Evolutionary conservation across 2,888 invertebrate species (phyloP).

Genomic region (Scaptomyza cyrtandrae): DNA sequence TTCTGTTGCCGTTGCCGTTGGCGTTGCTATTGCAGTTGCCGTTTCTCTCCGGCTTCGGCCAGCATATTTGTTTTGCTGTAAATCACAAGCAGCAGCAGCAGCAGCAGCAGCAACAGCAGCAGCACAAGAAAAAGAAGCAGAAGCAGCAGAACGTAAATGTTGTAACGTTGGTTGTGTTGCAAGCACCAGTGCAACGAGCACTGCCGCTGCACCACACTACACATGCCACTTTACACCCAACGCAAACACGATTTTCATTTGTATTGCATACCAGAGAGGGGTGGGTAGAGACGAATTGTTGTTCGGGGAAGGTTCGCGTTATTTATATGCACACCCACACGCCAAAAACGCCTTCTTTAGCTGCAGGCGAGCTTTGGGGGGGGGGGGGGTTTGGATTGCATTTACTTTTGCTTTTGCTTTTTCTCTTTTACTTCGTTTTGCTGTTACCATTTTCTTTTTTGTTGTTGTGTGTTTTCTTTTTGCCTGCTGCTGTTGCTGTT

Average conservation of each 20-base stretch:
- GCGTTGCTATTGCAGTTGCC: conserved; percentile 3
- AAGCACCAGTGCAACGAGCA: conserved; percentile 16
- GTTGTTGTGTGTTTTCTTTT: conserved; percentile 29
- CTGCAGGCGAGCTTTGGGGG: conserved; percentile 2
- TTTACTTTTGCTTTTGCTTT: conserved; percentile 37
- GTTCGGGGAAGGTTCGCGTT: conserved; percentile 46
- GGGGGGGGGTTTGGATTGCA: conserved; percentile 57
- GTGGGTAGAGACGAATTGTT: not conserved
- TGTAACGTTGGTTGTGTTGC: conserved; percentile 29
- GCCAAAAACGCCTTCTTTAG: conserved; percentile 43
- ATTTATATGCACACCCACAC: conserved; percentile 75
- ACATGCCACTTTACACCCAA: conserved; percentile 79
- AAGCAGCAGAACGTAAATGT: conserved; percentile 52
- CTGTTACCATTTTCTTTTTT: conserved; percentile 57
- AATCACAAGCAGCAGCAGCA: conserved; percentile 73
- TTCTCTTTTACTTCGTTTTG: conserved; percentile 7
- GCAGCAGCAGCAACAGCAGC: conserved; percentile 19
- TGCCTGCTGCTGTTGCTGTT: conserved; percentile 72
- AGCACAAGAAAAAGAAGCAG: not conserved
- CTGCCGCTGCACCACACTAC: conserved; percentile 65
- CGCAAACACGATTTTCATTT: conserved; percentile 79
- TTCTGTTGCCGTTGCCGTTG: conserved; percentile 24
- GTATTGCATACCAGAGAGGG: conserved; percentile 58
- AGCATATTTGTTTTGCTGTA: conserved; percentile 81
- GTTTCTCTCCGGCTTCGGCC: conserved; percentile 30